These are phyloP conservation scores for Poecilia latipinna DNA, from an alignment of 2,113 vertebrate genomes.

Conservation along the genomic window DNA sequence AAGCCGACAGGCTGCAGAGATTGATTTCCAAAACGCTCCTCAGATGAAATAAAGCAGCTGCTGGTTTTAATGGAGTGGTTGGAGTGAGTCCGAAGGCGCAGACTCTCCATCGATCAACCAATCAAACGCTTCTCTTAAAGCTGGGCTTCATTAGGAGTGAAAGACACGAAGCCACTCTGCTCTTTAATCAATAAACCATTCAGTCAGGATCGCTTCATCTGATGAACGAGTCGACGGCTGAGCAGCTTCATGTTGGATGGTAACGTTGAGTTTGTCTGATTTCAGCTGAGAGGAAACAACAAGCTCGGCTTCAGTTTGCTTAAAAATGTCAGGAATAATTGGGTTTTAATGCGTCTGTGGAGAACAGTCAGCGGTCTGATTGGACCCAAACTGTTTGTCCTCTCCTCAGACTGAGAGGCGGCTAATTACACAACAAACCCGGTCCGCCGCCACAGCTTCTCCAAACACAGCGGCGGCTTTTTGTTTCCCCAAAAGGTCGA, in stretches of 20 bases:
- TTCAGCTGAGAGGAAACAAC: not conserved
- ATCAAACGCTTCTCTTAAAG: not conserved
- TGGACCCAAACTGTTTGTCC: not conserved
- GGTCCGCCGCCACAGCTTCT: not conserved
- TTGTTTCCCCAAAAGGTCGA: not conserved
- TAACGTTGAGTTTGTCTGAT: not conserved
- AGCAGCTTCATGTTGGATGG: not conserved
- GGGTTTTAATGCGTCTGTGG: conserved; percentile 24
- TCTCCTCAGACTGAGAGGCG: not conserved
- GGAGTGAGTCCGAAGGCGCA: not conserved
- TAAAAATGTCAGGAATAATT: conserved; percentile 48
- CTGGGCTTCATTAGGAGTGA: not conserved
- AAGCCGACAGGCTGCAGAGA: no score
- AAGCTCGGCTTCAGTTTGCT: conserved; percentile 9
- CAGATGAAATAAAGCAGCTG: not conserved
- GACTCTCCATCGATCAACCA: not conserved
- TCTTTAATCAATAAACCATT: conserved; percentile 7
- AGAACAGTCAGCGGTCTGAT: not conserved
- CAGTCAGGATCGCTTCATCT: rapidly evolving
- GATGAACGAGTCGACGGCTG: not conserved
- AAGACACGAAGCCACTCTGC: not conserved
- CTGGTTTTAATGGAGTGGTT: not conserved
- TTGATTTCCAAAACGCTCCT: not conserved
- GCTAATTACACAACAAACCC: not conserved
- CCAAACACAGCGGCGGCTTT: not conserved